Conservation (phyloP, 2,797 vertebrate species). For the Poecile montanus region DNA sequence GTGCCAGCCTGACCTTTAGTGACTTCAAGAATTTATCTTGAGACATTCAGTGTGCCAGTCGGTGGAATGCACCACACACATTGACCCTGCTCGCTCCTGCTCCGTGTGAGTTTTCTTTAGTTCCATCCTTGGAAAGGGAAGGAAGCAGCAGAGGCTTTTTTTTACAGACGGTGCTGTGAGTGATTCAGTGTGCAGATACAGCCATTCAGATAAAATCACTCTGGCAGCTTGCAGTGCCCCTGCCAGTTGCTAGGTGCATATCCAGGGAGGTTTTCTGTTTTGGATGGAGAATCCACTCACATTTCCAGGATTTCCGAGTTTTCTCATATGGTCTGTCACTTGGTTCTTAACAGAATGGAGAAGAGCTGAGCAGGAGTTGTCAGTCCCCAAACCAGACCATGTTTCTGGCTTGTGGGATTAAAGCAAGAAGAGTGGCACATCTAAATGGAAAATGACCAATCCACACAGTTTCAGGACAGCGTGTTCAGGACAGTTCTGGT, state of each 20-base stretch:
- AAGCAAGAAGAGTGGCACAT: not conserved
- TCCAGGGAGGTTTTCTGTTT: constrained; percentile 28
- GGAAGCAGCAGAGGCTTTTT: not conserved
- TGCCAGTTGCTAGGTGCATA: constrained; percentile 18
- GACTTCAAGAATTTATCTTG: not conserved
- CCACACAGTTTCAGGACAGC: not conserved
- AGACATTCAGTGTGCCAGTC: not conserved
- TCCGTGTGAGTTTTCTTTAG: not conserved
- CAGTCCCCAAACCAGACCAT: not conserved
- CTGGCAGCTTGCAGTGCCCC: not conserved
- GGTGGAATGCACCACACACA: not conserved
- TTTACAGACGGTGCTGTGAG: not conserved
- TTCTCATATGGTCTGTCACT: not conserved
- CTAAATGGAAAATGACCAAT: not conserved
- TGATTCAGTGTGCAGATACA: not conserved
- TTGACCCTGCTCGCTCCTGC: not conserved
- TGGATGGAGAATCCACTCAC: constrained; percentile 23
- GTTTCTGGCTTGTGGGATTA: not conserved
- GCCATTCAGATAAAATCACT: not conserved
- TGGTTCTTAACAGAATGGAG: not conserved
- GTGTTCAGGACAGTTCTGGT: not conserved
- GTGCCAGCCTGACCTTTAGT: not conserved
- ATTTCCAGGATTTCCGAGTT: constrained; percentile 20
- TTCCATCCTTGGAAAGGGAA: not conserved
- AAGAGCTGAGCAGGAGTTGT: not conserved